A percentile compares a stretch with the other conserved stretches of the same genome.
Conservation (phyloP, 1,140 invertebrate species). For the Metopolophium dirhodum region DNA sequence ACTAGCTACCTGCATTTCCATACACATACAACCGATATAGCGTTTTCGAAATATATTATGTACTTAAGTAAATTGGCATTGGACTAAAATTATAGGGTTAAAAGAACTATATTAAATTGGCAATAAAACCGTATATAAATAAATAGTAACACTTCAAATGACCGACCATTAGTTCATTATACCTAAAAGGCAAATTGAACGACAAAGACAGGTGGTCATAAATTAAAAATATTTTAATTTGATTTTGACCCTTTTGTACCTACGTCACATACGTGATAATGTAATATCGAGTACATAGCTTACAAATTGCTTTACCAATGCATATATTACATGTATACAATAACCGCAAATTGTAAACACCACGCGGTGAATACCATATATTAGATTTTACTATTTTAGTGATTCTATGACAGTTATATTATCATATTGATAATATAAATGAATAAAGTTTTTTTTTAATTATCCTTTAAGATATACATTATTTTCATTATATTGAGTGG, state of each 20-base stretch:
- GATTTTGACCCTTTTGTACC: background rate
- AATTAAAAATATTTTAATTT: slow-evolving; percentile 21
- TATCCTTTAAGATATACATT: background rate
- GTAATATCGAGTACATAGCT: background rate
- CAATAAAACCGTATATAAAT: background rate
- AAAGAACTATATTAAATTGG: slow-evolving; percentile 12
- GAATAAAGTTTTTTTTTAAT: background rate
- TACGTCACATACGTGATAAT: no score
- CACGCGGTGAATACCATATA: background rate
- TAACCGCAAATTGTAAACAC: background rate
- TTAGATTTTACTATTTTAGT: background rate
- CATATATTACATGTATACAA: background rate
- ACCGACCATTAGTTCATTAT: background rate
- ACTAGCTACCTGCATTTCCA: background rate
- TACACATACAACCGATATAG: background rate
- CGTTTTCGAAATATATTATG: background rate
- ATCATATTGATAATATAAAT: background rate
- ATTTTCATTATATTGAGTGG: background rate
- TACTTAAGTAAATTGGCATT: background rate
- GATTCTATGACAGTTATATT: background rate
- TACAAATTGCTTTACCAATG: background rate
- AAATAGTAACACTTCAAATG: background rate
- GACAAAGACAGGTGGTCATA: background rate
- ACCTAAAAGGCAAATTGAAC: background rate
- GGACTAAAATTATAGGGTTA: slow-evolving; percentile 16